Percentiles rank a stretch among this genome's conserved stretches.
These are phyloP conservation scores for Drosophila nigrodunni DNA, from an alignment of 1,140 invertebrate species.

Conservation along the genomic window DNA sequence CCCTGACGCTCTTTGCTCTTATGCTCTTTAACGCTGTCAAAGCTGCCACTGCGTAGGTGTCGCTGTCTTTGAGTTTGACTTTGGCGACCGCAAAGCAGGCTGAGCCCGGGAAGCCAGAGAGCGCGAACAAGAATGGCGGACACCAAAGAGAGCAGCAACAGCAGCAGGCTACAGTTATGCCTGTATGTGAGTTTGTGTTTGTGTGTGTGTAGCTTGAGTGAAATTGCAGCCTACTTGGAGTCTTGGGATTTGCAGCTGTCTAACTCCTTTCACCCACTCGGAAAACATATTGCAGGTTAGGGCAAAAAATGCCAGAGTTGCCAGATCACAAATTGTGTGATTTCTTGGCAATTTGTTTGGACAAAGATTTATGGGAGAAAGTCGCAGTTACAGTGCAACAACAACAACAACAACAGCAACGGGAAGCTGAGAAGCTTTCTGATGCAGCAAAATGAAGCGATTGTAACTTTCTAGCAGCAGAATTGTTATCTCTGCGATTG, in stretches of 20 bases:
- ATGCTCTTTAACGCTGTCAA: not conserved
- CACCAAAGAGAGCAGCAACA: slow-evolving; percentile 9
- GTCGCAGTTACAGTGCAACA: slow-evolving; percentile 15
- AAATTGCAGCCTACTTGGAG: slow-evolving; percentile 44
- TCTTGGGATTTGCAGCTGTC: slow-evolving; percentile 23
- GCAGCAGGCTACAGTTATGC: slow-evolving; percentile 43
- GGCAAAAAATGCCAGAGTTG: slow-evolving; percentile 12
- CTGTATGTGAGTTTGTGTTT: slow-evolving; percentile 11
- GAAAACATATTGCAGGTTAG: slow-evolving; percentile 3
- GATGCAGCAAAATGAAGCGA: slow-evolving; percentile 4
- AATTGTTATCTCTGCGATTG: not conserved
- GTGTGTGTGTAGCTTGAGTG: slow-evolving; percentile 29
- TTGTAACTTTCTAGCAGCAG: slow-evolving; percentile 16
- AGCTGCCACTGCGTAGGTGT: slow-evolving; percentile 31
- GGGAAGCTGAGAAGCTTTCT: slow-evolving; percentile 16
- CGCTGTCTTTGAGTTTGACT: slow-evolving; percentile 46
- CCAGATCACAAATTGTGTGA: slow-evolving; percentile 46
- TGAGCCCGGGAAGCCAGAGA: slow-evolving; percentile 4
- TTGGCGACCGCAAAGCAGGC: slow-evolving; percentile 9
- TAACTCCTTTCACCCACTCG: slow-evolving; percentile 56
- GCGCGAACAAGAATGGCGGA: not conserved
- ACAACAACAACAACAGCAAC: not conserved
- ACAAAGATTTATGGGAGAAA: slow-evolving; percentile 51
- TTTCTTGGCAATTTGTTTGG: slow-evolving; percentile 45
- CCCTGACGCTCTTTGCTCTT: not conserved